Percentiles rank a stretch among this genome's conserved stretches.
Conservation (phyloP, 1,140 invertebrate genomes). For the Pseudomyrmex concolor region DNA sequence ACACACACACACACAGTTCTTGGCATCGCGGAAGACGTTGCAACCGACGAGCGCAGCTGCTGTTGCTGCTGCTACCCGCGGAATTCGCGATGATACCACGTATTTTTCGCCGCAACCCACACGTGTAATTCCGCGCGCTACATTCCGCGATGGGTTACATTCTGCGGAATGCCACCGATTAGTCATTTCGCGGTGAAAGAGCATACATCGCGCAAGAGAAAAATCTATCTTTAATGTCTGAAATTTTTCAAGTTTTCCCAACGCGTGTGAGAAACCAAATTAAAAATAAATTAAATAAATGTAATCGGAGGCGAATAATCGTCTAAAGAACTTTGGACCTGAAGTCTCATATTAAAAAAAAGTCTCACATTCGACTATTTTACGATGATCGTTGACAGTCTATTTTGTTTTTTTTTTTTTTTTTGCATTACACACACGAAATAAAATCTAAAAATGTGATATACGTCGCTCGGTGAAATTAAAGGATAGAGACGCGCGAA, state of each 20-base stretch:
- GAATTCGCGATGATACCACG: slow-evolving; percentile 28
- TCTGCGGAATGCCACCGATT: slow-evolving; percentile 15
- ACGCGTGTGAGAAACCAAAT: no score
- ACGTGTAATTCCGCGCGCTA: slow-evolving; percentile 29
- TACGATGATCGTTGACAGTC: background rate
- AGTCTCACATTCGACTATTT: background rate
- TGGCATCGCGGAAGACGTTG: slow-evolving; percentile 42
- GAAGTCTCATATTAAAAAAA: no score
- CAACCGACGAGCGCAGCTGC: background rate
- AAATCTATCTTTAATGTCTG: background rate
- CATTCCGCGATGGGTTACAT: slow-evolving; percentile 24
- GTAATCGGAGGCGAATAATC: no score
- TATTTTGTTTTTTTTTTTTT: no score
- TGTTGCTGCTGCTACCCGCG: background rate
- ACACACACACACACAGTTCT: background rate
- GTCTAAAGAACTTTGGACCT: no score
- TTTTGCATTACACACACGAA: background rate
- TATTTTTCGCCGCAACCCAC: background rate
- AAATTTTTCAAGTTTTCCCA: background rate
- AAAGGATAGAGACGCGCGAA: background rate
- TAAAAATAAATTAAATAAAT: no score
- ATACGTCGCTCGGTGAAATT: background rate
- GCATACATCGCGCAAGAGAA: background rate
- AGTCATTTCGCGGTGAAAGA: slow-evolving; percentile 8
- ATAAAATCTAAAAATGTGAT: background rate